These are phyloP conservation scores for Drosophila anomelani DNA, from an alignment of 2,888 invertebrate genomes.

Conservation along the genomic window DNA sequence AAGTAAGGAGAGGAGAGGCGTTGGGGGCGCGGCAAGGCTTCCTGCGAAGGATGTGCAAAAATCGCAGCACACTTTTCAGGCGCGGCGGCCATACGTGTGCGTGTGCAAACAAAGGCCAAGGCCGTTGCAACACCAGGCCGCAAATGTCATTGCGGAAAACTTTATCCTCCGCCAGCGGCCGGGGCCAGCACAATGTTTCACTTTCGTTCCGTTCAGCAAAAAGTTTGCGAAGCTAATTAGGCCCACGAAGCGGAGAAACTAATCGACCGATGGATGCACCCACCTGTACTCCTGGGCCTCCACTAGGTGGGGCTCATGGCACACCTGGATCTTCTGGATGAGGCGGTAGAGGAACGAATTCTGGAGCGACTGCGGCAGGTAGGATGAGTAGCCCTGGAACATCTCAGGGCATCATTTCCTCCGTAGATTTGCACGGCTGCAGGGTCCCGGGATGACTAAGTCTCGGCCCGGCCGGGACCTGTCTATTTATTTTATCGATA, in stretches of 20 bases:
- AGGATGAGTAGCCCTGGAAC: slow-evolving; percentile 64
- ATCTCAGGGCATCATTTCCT: slow-evolving; percentile 43
- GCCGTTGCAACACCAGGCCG: slow-evolving; percentile 46
- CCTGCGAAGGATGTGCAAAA: slow-evolving; percentile 25
- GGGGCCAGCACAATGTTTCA: slow-evolving; percentile 58
- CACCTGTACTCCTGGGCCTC: slow-evolving; percentile 57
- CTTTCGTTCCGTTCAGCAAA: slow-evolving; percentile 57
- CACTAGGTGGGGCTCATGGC: slow-evolving; percentile 64
- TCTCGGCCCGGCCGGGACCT: background rate
- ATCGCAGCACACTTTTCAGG: slow-evolving; percentile 51
- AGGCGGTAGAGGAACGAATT: slow-evolving; percentile 71
- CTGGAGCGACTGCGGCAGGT: slow-evolving; percentile 63
- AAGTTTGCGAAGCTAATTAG: slow-evolving; percentile 60
- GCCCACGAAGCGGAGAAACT: slow-evolving; percentile 35
- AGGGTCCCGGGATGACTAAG: slow-evolving; percentile 38
- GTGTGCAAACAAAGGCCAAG: slow-evolving; percentile 73
- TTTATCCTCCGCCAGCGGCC: slow-evolving; percentile 19
- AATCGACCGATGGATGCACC: slow-evolving; percentile 46
- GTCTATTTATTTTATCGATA: slow-evolving; percentile 76
- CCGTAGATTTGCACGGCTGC: slow-evolving; percentile 22
- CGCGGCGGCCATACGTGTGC: slow-evolving; percentile 26
- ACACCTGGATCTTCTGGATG: slow-evolving; percentile 71
- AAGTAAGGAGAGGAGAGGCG: background rate
- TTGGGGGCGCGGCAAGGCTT: background rate
- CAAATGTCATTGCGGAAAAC: slow-evolving; percentile 67